Percentiles rank a stretch among this genome's conserved stretches.
Evolutionary conservation across 2,113 vertebrate species (phyloP).

Genomic region (Beaufortia kweichowensis): DNA sequence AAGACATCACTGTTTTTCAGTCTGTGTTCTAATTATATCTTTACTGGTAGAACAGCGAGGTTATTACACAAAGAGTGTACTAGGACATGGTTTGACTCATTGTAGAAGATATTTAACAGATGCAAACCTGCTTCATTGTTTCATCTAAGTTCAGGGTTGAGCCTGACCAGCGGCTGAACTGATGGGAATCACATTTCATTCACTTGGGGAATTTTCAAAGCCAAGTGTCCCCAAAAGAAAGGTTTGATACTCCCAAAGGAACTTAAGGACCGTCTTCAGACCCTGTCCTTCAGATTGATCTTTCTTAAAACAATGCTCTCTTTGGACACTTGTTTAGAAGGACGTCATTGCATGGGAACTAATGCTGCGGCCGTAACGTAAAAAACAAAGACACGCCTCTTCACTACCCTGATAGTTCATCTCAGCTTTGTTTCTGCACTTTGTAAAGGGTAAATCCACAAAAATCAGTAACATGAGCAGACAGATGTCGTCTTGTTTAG

Average conservation of each 20-base stretch:
- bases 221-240: slow-evolving; percentile 30
- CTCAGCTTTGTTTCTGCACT: slow-evolving; percentile 18
- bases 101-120: slow-evolving; percentile 38
- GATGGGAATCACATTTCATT: slow-evolving; percentile 48
- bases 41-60: slow-evolving; percentile 30
- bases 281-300: slow-evolving; percentile 14
- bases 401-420: background rate
- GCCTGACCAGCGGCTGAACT: slow-evolving; percentile 43
- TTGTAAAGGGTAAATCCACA: background rate
- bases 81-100: background rate
- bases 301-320: slow-evolving; percentile 48
- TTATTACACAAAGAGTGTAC: slow-evolving; percentile 10
- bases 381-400: slow-evolving; percentile 32
- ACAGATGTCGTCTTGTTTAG: slow-evolving; percentile 26
- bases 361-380: background rate
- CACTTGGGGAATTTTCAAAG: slow-evolving; percentile 32
- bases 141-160: slow-evolving; percentile 4
- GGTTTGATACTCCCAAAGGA: slow-evolving; percentile 41
- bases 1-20: background rate
- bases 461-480: slow-evolving; percentile 30
- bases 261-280: slow-evolving; percentile 45
- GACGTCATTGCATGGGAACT: slow-evolving; percentile 13
- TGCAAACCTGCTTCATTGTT: slow-evolving; percentile 37
- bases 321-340: slow-evolving; percentile 31
- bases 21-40: background rate